These are phyloP conservation scores for Cylas formicarius DNA, from an alignment of 1,140 invertebrate genomes.

Conservation along the genomic window DNA sequence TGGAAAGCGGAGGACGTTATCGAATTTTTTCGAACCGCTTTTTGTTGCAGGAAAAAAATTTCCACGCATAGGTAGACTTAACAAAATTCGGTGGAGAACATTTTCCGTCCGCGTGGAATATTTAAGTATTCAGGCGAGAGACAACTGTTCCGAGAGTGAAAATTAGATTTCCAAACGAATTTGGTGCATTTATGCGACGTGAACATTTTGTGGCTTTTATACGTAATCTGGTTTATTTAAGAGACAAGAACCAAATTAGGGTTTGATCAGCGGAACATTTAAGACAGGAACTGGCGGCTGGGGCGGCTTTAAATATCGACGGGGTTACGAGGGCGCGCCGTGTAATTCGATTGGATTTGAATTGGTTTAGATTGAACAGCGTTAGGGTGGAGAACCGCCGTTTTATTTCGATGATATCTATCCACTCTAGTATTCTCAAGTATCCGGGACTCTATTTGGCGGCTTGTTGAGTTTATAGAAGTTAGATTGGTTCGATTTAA, in stretches of 20 bases:
- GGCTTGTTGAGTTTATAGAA: too few species aligned
- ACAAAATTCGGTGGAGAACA: constrained; percentile 17
- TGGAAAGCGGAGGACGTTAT: too few species aligned
- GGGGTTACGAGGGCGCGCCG: constrained; percentile 28
- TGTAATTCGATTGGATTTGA: constrained; percentile 40
- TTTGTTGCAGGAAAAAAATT: too few species aligned
- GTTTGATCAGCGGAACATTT: constrained; percentile 38
- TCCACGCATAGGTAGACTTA: constrained; percentile 20
- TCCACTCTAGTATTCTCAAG: too few species aligned
- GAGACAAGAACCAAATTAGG: constrained; percentile 41
- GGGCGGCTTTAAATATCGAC: constrained; percentile 36
- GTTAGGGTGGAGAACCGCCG: constrained; percentile 31
- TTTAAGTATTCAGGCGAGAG: constrained; percentile 23
- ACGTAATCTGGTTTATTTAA: constrained; percentile 38
- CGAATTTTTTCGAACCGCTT: too few species aligned
- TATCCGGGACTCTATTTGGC: too few species aligned
- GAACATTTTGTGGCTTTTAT: constrained; percentile 18
- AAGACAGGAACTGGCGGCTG: constrained; percentile 26
- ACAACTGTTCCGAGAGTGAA: constrained; percentile 17
- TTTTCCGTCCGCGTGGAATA: constrained; percentile 12
- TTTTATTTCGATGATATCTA: constrained; percentile 17
- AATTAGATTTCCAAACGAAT: constrained; percentile 19
- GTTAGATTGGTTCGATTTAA: too few species aligned
- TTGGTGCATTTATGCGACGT: constrained; percentile 20
- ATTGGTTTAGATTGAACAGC: constrained; percentile 40